phyloP scores from a whole-genome alignment of 1,140 invertebrate genomes.

The Galendromus occidentalis region DNA sequence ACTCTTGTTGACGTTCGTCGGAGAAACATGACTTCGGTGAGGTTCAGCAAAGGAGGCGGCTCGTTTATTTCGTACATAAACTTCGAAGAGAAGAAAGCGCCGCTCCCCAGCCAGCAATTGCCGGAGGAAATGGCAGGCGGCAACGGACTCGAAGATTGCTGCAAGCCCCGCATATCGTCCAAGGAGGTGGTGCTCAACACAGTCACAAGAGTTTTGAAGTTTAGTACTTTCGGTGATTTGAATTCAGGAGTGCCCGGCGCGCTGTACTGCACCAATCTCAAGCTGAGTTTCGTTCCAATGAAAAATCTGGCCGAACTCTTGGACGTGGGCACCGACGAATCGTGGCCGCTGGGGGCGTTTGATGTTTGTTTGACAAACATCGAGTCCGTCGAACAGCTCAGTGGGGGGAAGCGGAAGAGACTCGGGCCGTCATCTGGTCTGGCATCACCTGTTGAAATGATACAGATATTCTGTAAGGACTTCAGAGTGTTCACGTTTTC shows the following conservation, averaged over 20 bases:
- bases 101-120: neutral
- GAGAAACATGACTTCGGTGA: neutral
- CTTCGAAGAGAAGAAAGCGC: neutral
- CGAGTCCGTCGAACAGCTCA: slow-evolving; percentile 2
- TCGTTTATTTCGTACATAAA: slow-evolving; percentile 11
- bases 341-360: slow-evolving; percentile 10
- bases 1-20: too few relatives aligned
- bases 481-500: slow-evolving; percentile 7
- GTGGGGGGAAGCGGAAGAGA: neutral
- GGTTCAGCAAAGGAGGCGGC: neutral
- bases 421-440: neutral
- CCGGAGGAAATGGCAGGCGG: neutral
- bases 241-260: neutral
- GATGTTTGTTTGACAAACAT: slow-evolving; percentile 10
- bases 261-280: neutral
- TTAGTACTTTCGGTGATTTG: neutral
- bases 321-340: slow-evolving; percentile 6
- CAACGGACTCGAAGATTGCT: neutral
- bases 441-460: neutral
- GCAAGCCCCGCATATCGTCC: neutral
- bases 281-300: slow-evolving; percentile 8
- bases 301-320: neutral
- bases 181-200: slow-evolving; percentile 8
- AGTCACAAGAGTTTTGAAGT: neutral
- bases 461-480: slow-evolving; percentile 1